These are phyloP conservation scores for Acipenser transmontanus DNA, from an alignment of 2,797 vertebrate genomes.

Conservation along the genomic window DNA sequence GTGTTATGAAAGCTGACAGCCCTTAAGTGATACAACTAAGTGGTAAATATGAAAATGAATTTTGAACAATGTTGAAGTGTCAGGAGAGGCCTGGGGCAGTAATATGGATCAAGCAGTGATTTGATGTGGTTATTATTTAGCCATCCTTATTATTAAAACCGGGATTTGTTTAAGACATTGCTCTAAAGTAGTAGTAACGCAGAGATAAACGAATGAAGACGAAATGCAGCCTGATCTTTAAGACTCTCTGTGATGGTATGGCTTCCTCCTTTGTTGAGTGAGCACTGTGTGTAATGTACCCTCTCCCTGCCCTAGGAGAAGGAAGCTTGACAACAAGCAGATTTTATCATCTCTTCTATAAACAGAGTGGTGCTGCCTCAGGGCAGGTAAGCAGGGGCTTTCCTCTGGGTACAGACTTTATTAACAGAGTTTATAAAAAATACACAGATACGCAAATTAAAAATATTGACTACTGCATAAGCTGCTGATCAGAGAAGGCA, in stretches of 20 bases:
- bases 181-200: too few relatives aligned
- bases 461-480: conserved; percentile 51
- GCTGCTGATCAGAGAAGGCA: conserved; percentile 45
- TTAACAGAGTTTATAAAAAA: conserved; percentile 63
- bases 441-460: conserved; percentile 52
- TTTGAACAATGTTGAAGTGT: conserved; percentile 46
- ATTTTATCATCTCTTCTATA: conserved; percentile 65
- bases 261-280: too few relatives aligned
- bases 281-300: too few relatives aligned
- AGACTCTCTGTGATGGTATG: too few relatives aligned
- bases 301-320: conserved; percentile 39
- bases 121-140: conserved; percentile 43
- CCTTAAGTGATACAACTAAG: conserved; percentile 72
- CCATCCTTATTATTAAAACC: too few relatives aligned
- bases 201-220: too few relatives aligned
- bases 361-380: conserved; percentile 57
- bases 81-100: conserved; percentile 51
- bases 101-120: conserved; percentile 68
- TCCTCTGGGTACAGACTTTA: conserved; percentile 63
- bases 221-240: too few relatives aligned
- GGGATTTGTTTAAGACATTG: too few relatives aligned
- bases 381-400: conserved; percentile 52
- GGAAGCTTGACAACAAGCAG: conserved; percentile 54
- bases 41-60: conserved; percentile 78
- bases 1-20: conserved; percentile 76